Conservation (phyloP, 2,888 invertebrate genomes). For the Lepidonotus clava region DNA sequence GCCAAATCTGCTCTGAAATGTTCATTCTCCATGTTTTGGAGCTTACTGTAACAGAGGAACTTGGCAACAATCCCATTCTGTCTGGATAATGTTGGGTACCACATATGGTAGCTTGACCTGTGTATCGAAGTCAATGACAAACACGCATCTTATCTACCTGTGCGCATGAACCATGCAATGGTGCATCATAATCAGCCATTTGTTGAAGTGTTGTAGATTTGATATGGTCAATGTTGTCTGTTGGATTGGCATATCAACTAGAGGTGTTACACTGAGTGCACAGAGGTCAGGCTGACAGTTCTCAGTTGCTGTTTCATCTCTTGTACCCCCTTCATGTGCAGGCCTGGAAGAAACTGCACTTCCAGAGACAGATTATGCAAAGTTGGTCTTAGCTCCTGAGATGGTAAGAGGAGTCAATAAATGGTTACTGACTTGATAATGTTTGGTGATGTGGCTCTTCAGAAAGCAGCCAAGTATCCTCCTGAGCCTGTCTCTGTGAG, state of each 20-base stretch:
- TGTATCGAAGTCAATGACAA: too few relatives aligned
- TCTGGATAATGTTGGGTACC: too few relatives aligned
- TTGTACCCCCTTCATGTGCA: neutral
- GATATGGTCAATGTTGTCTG: conserved; percentile 46
- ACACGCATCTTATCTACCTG: too few relatives aligned
- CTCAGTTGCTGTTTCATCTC: neutral
- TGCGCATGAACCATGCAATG: too few relatives aligned
- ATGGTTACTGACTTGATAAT: neutral
- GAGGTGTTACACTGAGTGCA: neutral
- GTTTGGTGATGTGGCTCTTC: neutral
- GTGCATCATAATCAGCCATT: neutral
- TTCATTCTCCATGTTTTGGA: neutral
- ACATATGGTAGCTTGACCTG: too few relatives aligned
- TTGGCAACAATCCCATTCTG: neutral
- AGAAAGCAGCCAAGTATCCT: neutral
- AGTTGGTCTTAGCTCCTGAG: neutral
- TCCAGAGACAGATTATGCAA: neutral
- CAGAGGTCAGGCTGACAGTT: too few relatives aligned
- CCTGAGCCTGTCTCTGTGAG: neutral
- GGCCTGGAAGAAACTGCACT: neutral
- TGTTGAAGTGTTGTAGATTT: neutral
- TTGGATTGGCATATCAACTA: conserved; percentile 18
- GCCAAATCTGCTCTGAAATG: conserved; percentile 10
- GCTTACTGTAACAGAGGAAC: neutral
- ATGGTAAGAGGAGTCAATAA: neutral